Percentiles rank a stretch among this genome's conserved stretches.
Evolutionary conservation across 2,113 vertebrate genomes (phyloP).

Genomic region (Prionailurus viverrinus): DNA sequence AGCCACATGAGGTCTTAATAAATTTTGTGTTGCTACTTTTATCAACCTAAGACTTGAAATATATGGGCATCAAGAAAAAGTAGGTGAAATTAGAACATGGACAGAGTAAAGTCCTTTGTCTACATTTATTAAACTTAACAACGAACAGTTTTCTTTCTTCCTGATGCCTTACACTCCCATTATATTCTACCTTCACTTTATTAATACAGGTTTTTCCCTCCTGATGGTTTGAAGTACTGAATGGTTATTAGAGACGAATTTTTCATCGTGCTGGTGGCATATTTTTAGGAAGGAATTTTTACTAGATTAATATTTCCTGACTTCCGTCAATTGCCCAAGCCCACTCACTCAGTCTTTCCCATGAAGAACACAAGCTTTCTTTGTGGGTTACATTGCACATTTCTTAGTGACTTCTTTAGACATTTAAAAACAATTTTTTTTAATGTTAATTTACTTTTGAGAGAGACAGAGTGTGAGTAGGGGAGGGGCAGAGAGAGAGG

Average conservation of each 20-base stretch:
- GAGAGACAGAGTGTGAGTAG: too few species aligned
- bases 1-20: not conserved
- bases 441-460: too few species aligned
- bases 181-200: constrained; percentile 35
- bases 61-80: not conserved
- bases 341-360: not conserved
- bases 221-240: not conserved
- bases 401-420: not conserved
- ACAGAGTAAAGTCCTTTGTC: not conserved
- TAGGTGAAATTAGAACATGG: not conserved
- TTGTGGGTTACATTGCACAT: not conserved
- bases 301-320: not conserved
- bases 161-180: not conserved
- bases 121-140: not conserved
- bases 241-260: not conserved
- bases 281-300: not conserved
- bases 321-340: not conserved
- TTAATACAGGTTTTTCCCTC: not conserved
- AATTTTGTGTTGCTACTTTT: not conserved
- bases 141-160: not conserved
- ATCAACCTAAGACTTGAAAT: not conserved
- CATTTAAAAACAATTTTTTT: not conserved
- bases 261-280: not conserved
- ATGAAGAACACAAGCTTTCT: not conserved
- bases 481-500: too few species aligned